Evolutionary conservation across 2,797 vertebrate species (phyloP).

Genomic region (Paedocypris micromegethes): DNA sequence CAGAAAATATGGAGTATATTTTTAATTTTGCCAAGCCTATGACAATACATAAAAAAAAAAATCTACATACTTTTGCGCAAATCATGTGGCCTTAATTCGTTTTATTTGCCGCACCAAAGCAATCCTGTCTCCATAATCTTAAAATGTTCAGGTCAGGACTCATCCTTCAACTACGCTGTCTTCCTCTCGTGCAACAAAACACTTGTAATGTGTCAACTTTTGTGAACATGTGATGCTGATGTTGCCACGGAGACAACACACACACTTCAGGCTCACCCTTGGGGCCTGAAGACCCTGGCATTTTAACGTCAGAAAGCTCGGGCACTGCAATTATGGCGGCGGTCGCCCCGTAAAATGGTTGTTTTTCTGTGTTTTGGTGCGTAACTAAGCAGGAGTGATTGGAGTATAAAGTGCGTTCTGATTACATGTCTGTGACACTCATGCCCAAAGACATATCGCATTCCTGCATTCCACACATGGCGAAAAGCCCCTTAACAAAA

Average conservation of each 20-base stretch:
- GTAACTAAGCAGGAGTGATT: slow-evolving; percentile 62
- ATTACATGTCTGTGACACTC: slow-evolving; percentile 52
- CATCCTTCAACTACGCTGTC: neutral
- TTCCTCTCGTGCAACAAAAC: neutral
- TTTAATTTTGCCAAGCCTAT: too few relatives aligned
- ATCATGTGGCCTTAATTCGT: neutral
- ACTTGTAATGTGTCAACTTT: slow-evolving; percentile 25
- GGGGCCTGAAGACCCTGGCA: slow-evolving; percentile 31
- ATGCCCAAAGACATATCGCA: slow-evolving; percentile 43
- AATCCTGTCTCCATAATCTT: slow-evolving; percentile 19
- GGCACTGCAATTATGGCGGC: slow-evolving; percentile 51
- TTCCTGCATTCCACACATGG: slow-evolving; percentile 49
- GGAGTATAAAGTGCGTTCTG: slow-evolving; percentile 46
- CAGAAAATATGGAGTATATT: too few relatives aligned
- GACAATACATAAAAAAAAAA: too few relatives aligned
- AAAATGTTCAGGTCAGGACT: slow-evolving; percentile 14
- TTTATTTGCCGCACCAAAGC: neutral
- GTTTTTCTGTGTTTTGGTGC: slow-evolving; percentile 65
- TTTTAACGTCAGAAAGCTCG: slow-evolving; percentile 36
- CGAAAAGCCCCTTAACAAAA: slow-evolving; percentile 38
- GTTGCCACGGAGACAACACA: slow-evolving; percentile 49
- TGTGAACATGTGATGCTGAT: slow-evolving; percentile 36
- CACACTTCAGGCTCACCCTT: slow-evolving; percentile 35
- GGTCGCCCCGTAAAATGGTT: slow-evolving; percentile 57
- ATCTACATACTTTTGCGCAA: slow-evolving; percentile 2